phyloP scores from a whole-genome alignment of 1,140 invertebrate species.

The Drosophila bifasciata region DNA sequence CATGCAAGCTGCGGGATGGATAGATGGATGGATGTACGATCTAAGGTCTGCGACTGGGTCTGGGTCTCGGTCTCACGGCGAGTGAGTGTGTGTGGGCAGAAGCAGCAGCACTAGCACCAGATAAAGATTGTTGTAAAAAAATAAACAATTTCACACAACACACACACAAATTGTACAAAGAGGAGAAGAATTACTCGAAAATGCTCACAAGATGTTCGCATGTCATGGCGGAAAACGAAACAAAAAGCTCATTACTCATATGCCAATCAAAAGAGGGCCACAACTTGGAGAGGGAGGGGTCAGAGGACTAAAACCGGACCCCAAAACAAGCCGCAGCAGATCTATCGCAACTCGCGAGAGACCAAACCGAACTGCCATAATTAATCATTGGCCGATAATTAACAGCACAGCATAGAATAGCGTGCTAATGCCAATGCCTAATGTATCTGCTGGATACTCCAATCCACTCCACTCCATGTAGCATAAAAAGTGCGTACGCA shows the following conservation, averaged over 20 bases:
- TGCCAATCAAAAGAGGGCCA: slow-evolving; percentile 67
- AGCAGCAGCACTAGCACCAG: not conserved
- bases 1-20: slow-evolving; percentile 71
- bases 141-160: slow-evolving; percentile 75
- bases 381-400: slow-evolving; percentile 81
- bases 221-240: slow-evolving; percentile 56
- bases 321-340: slow-evolving; percentile 61
- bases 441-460: slow-evolving; percentile 58
- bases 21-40: slow-evolving; percentile 13
- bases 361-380: slow-evolving; percentile 62
- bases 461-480: slow-evolving; percentile 1
- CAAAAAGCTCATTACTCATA: slow-evolving; percentile 83
- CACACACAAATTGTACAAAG: slow-evolving; percentile 56
- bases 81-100: slow-evolving; percentile 65
- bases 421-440: slow-evolving; percentile 36
- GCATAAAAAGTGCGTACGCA: slow-evolving; percentile 32
- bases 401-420: slow-evolving; percentile 74
- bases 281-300: not conserved
- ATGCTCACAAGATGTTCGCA: slow-evolving; percentile 56
- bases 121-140: slow-evolving; percentile 8
- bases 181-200: slow-evolving; percentile 54
- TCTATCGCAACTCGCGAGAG: slow-evolving; percentile 38
- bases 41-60: not conserved
- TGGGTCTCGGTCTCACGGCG: slow-evolving; percentile 3
- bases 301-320: slow-evolving; percentile 10